Evolutionary conservation across 2,797 vertebrate genomes (phyloP).

Genomic region (Rhabdomys pumilio): DNA sequence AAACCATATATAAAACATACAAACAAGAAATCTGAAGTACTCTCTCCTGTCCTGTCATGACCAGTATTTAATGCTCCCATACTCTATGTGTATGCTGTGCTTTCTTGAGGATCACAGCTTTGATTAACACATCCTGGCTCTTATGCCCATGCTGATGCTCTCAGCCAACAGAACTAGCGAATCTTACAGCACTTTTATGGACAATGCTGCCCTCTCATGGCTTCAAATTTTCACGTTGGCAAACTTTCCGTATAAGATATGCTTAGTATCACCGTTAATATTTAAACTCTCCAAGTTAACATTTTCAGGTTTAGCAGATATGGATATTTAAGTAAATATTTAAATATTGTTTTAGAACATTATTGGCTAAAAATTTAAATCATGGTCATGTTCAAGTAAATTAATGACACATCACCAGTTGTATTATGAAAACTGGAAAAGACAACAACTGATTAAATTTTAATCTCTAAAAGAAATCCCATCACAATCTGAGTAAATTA

Average conservation of each 20-base stretch:
- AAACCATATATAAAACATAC: background rate
- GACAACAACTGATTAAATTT: background rate
- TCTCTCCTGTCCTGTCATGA: background rate
- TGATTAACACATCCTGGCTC: conserved; percentile 1
- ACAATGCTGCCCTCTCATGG: conserved; percentile 81
- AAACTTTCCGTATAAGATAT: background rate
- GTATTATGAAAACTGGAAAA: background rate
- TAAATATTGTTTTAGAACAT: conserved; percentile 6
- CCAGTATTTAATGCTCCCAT: conserved; percentile 15
- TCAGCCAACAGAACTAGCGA: accelerated
- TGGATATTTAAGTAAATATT: conserved; percentile 11
- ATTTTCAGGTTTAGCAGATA: conserved; percentile 13
- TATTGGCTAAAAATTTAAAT: conserved; percentile 17
- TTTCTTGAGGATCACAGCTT: background rate
- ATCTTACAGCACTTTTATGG: background rate
- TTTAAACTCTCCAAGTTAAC: background rate
- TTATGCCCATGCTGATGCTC: background rate
- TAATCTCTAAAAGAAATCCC: background rate
- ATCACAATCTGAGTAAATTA: background rate
- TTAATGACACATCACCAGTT: background rate
- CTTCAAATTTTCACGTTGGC: background rate
- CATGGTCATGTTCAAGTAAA: background rate
- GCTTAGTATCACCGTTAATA: background rate
- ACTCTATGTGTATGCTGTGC: background rate
- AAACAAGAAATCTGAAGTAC: background rate